Conservation (phyloP, 2,113 vertebrate species). For the Apaloderma vittatum region DNA sequence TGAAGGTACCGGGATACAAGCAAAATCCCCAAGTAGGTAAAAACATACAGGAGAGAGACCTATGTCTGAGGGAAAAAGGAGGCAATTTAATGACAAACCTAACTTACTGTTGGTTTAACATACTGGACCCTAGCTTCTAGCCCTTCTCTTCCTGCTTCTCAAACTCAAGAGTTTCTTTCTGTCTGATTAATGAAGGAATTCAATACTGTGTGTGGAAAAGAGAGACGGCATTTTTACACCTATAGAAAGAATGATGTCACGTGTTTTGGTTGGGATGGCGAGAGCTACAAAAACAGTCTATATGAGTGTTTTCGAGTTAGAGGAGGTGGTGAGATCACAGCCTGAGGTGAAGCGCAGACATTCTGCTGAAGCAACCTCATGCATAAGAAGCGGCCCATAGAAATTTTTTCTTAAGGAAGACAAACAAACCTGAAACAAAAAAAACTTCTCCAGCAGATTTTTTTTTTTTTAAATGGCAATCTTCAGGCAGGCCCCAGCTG, state of each 20-base stretch:
- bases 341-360: conserved; percentile 27
- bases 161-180: neutral
- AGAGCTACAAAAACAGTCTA: conserved; percentile 52
- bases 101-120: neutral
- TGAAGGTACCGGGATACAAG: neutral
- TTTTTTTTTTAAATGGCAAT: neutral
- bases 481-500: neutral
- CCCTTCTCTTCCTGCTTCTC: neutral
- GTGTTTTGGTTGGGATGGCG: conserved; percentile 57
- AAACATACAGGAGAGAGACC: neutral
- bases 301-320: conserved; percentile 20
- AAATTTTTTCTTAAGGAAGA: neutral
- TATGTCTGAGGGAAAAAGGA: neutral
- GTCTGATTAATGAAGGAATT: conserved; percentile 57
- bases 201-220: conserved; percentile 35
- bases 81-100: neutral
- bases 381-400: neutral
- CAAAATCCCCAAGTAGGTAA: neutral
- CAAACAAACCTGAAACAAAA: conserved; percentile 43
- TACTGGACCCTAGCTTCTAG: neutral
- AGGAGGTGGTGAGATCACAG: conserved; percentile 57
- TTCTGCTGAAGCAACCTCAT: conserved; percentile 22
- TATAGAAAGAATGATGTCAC: conserved; percentile 58
- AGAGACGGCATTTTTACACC: conserved; percentile 23
- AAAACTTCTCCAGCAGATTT: neutral